Evolutionary conservation across 2,797 vertebrate species (phyloP).

Genomic region (Lepus oiostolus): DNA sequence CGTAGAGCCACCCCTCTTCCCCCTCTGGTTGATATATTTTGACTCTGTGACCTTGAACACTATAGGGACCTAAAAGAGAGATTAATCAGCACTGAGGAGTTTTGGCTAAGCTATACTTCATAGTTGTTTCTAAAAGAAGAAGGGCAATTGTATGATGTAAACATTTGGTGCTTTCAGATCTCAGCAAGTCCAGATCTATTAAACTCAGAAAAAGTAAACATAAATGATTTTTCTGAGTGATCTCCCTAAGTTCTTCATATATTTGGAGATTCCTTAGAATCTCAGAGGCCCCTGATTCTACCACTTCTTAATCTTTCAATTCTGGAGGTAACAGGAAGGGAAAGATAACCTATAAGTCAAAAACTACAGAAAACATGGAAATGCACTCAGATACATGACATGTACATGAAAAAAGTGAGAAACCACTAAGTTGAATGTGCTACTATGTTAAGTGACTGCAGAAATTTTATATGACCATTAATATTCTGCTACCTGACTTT

Average conservation of each 20-base stretch:
- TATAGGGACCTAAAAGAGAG: slow-evolving; percentile 93
- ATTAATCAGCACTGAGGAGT: slow-evolving; percentile 69
- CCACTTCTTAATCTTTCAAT: slow-evolving; percentile 37
- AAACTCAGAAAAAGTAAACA: slow-evolving; percentile 66
- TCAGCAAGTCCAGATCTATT: slow-evolving; percentile 55
- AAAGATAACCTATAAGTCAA: slow-evolving; percentile 45
- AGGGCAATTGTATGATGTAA: slow-evolving; percentile 43
- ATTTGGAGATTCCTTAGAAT: slow-evolving; percentile 47
- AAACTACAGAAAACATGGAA: background rate
- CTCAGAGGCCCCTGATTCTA: background rate
- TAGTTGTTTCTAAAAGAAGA: slow-evolving; percentile 46
- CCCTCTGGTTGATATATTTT: slow-evolving; percentile 97
- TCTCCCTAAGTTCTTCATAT: slow-evolving; percentile 63
- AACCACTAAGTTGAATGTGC: slow-evolving; percentile 31
- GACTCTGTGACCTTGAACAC: slow-evolving; percentile 96
- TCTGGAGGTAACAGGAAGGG: background rate
- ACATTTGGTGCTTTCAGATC: slow-evolving; percentile 46
- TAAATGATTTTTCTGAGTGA: slow-evolving; percentile 7
- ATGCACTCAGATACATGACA: background rate
- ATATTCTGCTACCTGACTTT: slow-evolving; percentile 54
- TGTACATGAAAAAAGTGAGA: slow-evolving; percentile 23
- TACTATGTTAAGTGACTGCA: slow-evolving; percentile 39
- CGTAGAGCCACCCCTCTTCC: slow-evolving; percentile 94
- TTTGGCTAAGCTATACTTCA: slow-evolving; percentile 60
- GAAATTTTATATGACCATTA: slow-evolving; percentile 23